phyloP scores from a whole-genome alignment of 2,113 vertebrate genomes.

The Ranitomeya imitator region DNA sequence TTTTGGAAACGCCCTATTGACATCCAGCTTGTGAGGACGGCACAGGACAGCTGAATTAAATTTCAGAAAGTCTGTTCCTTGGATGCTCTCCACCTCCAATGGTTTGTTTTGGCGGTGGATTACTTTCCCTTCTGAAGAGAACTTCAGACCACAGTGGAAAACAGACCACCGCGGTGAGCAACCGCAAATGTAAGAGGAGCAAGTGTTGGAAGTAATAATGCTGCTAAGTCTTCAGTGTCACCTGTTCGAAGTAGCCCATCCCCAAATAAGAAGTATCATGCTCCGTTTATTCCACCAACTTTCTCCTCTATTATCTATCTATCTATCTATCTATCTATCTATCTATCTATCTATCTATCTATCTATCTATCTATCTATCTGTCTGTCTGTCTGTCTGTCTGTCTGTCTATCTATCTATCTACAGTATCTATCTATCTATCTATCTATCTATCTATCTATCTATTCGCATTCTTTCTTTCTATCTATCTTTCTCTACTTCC shows the following conservation, averaged over 20 bases:
- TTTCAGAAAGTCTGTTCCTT: conserved; percentile 37
- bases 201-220: conserved; percentile 10
- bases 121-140: conserved; percentile 9
- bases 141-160: conserved; percentile 52
- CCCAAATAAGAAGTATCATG: neutral
- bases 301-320: neutral
- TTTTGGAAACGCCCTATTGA: neutral
- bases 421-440: neutral
- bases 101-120: conserved; percentile 47
- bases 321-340: neutral
- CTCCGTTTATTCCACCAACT: neutral
- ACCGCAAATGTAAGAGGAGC: conserved; percentile 39
- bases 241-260: neutral
- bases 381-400: too few relatives aligned
- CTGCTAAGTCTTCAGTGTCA: conserved; percentile 19
- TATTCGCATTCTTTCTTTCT: neutral
- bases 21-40: neutral
- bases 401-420: neutral
- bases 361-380: neutral
- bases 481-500: neutral
- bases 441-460: neutral
- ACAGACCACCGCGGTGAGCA: conserved; percentile 43
- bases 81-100: conserved; percentile 40
- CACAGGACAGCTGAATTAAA: conserved; percentile 22
- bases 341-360: neutral